Conservation (phyloP, 2,797 vertebrate species). For the Glyptemys insculpta region DNA sequence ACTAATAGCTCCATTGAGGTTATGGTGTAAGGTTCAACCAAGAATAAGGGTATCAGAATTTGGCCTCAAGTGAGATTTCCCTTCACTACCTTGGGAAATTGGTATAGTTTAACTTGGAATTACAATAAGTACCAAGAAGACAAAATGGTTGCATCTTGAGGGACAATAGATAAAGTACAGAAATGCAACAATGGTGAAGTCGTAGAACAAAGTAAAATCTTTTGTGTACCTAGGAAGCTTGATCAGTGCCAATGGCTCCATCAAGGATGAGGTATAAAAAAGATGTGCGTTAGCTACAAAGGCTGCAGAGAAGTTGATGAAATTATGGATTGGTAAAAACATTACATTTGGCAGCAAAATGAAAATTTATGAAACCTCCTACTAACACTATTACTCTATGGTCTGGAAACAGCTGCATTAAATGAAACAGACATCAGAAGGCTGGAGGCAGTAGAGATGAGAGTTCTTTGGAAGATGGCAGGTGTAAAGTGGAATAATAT, state of each 20-base stretch:
- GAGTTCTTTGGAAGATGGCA: not conserved
- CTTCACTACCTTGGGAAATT: not conserved
- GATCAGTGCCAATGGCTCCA: not conserved
- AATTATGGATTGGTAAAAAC: not conserved
- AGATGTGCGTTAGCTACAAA: not conserved
- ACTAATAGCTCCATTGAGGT: not conserved
- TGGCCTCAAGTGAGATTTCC: not conserved
- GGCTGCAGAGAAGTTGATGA: not conserved
- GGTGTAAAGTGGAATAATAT: not conserved
- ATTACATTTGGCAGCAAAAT: not conserved
- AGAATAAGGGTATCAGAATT: not conserved
- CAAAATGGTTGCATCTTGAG: not conserved
- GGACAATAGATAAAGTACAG: not conserved
- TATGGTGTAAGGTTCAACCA: not conserved
- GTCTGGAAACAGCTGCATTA: not conserved
- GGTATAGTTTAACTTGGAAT: not conserved
- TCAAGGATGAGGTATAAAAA: not conserved
- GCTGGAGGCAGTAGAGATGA: not conserved
- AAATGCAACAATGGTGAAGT: not conserved
- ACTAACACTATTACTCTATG: not conserved
- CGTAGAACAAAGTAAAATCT: not conserved
- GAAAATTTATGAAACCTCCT: not conserved
- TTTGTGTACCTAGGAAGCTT: not conserved
- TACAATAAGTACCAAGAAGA: not conserved
- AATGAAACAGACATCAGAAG: not conserved